Base-by-base conservation (phyloP, 2,113 vertebrate species). In the Casuarius casuarius region DNA sequence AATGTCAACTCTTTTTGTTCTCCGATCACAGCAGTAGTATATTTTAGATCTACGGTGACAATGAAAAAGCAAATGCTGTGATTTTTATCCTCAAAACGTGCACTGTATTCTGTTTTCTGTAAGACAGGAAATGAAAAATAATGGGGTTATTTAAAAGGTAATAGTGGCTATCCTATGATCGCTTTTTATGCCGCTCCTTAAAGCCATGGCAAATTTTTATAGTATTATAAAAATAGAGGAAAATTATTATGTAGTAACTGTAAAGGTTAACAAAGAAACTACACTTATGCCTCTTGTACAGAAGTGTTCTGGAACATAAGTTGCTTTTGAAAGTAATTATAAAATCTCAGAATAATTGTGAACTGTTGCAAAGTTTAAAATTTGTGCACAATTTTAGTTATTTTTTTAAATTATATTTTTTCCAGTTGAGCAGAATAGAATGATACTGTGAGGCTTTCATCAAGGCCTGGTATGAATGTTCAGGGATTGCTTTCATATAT, bases 381-480 rank as follows among this genome's bases (percentile, higher is more conserved):
- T 74, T 76, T 74, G 31, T 68, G 49, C 76, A 31, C 58, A 80
- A 52, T 11, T 58, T 58, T 56, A 29, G 54, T 52, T 23, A 28
- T 56, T 26, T 26, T 58, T 58, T 58, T 31, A 31, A 31, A 28
- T 54, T 28, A 14, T 54, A 23, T 56, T 56, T 56, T 56, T 56
- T 52, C 9, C 8, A 31, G 28, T 58, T 87, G 77, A 85, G 72
- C 59, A 85, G 81, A 75, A 92, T 0, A 7, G 90, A 92, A 89
- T 33, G 12, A 67, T 71, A 63, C 21, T 63, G 70, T 16, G 48
- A 85, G 52, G 62, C 62, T 87, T 94, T 92, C 38, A 17, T 61
- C 51, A 80, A 74, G 59, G 67, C 25, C 87, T 90, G 71, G 46
- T 94, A 33, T 87, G 63, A 74, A 95, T 89, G 81, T 72, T 91